Evolutionary conservation across 2,113 vertebrate species (phyloP).

Genomic region (Amia ocellicauda): DNA sequence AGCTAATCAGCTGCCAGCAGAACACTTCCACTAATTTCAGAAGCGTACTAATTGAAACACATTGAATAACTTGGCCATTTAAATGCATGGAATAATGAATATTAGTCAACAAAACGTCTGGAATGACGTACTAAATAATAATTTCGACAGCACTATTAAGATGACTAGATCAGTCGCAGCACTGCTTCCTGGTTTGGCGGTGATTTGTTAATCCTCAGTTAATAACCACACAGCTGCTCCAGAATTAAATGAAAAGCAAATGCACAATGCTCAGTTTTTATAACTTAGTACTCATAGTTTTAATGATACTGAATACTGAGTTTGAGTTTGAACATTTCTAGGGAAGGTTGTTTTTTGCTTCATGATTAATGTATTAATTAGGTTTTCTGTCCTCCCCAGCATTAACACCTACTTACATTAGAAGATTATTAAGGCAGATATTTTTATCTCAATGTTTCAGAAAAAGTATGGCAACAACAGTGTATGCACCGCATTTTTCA

Average conservation of each 20-base stretch:
- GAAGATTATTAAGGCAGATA: background rate
- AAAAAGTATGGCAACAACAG: too few relatives aligned
- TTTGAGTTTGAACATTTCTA: background rate
- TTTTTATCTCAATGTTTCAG: background rate
- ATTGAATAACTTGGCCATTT: constrained; percentile 43
- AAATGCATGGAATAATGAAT: constrained; percentile 46
- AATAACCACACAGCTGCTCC: constrained; percentile 17
- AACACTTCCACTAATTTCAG: constrained; percentile 41
- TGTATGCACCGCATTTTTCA: too few relatives aligned
- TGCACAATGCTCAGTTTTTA: background rate
- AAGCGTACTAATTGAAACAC: constrained; percentile 53
- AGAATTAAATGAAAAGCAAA: constrained; percentile 10
- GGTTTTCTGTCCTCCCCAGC: constrained; percentile 2
- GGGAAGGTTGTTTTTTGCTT: constrained; percentile 14
- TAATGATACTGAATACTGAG: constrained; percentile 22
- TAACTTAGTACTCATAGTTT: constrained; percentile 23
- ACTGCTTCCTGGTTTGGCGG: constrained; percentile 11
- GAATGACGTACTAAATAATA: constrained; percentile 4
- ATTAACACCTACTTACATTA: constrained; percentile 1
- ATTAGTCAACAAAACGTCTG: constrained; percentile 1
- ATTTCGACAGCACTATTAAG: constrained; percentile 1
- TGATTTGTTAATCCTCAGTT: constrained; percentile 15
- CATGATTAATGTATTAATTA: constrained; percentile 8
- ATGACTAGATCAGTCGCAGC: constrained; percentile 10
- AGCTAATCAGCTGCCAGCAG: constrained; percentile 52